Conservation (phyloP, 2,797 vertebrate genomes). For the Sebastes nivosus region DNA sequence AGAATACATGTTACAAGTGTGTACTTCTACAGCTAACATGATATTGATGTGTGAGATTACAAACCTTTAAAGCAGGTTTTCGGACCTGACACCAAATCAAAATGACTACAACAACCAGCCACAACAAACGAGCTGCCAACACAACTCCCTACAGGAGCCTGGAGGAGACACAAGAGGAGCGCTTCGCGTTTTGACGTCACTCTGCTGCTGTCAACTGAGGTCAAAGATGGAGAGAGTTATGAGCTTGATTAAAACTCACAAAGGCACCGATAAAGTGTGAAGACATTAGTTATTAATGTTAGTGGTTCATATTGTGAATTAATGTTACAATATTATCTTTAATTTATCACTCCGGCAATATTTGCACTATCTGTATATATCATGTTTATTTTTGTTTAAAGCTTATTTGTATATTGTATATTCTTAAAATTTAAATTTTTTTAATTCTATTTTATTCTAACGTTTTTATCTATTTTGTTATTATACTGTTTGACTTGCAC, state of each 20-base stretch:
- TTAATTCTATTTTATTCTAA: no score
- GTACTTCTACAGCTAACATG: rapidly evolving
- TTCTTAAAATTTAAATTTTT: no score
- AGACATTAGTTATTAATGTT: no score
- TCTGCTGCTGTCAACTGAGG: background rate
- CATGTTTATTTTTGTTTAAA: no score
- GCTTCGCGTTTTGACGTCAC: slow-evolving; percentile 23
- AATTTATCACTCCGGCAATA: no score
- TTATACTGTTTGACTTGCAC: no score
- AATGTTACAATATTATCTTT: background rate
- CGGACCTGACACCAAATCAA: slow-evolving; percentile 51
- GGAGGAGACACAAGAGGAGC: slow-evolving; percentile 32
- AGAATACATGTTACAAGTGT: background rate
- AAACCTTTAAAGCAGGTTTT: slow-evolving; percentile 63
- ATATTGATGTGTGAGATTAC: slow-evolving; percentile 7
- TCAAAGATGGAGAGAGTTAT: background rate
- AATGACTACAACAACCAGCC: slow-evolving; percentile 37
- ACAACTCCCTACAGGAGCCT: slow-evolving; percentile 65
- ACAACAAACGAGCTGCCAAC: slow-evolving; percentile 61
- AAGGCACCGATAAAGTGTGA: no score
- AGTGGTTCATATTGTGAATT: background rate
- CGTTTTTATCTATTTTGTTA: no score
- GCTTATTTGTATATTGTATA: no score
- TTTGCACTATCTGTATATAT: no score
- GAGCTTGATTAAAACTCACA: background rate